These are phyloP conservation scores for Motacilla tschutschensis DNA, from an alignment of 2,113 vertebrate genomes.

Conservation along the genomic window DNA sequence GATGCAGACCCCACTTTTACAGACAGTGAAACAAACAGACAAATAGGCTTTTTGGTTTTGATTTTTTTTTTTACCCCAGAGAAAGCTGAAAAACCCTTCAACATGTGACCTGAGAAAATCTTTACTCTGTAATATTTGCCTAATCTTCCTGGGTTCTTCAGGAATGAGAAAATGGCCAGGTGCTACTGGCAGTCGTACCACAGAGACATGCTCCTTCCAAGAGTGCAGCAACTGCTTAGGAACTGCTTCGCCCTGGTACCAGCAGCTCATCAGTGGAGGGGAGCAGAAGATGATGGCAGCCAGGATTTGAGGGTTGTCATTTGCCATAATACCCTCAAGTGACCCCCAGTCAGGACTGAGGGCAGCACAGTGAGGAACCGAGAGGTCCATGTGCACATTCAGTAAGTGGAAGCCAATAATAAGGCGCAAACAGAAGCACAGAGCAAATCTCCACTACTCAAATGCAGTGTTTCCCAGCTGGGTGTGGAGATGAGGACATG, in stretches of 20 bases:
- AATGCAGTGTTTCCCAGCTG: neutral
- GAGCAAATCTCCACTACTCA: neutral
- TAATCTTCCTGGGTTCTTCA: neutral
- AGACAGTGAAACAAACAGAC: slow-evolving; percentile 24
- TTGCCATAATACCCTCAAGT: neutral
- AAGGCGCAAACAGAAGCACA: neutral
- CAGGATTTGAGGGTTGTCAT: neutral
- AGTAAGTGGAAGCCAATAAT: neutral
- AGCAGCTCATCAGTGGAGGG: neutral
- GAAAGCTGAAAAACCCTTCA: neutral
- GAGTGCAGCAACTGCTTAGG: neutral
- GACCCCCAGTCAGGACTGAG: neutral
- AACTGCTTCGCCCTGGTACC: neutral
- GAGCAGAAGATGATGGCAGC: neutral
- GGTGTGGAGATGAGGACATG: neutral
- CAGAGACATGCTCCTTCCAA: neutral
- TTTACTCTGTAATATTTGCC: neutral
- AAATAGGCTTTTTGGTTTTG: neutral
- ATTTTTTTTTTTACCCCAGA: neutral
- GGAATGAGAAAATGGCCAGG: neutral
- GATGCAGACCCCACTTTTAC: slow-evolving; percentile 2
- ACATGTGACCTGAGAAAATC: neutral
- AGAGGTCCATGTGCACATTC: neutral
- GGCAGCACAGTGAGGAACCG: neutral
- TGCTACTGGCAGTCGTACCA: neutral